Evolutionary conservation across 2,888 invertebrate species (phyloP), one percentile per base, ranked within the genome.

Genomic region (Sycophila texana): DNA sequence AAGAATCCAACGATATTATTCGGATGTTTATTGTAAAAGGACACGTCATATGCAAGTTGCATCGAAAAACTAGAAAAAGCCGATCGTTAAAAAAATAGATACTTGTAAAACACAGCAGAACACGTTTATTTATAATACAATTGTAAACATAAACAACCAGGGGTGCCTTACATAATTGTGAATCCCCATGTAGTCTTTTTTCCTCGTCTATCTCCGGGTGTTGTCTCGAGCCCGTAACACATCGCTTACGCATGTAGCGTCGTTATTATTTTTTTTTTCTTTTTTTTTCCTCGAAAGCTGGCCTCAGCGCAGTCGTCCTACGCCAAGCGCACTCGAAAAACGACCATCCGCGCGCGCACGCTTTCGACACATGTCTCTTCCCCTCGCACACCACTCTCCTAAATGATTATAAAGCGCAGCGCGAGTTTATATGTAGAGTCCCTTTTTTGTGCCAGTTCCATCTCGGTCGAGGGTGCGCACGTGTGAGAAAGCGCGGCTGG

Each of bases 361-460:
- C 30, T 67, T 73, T 55, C 30, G 61, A 67, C 67, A 51, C 77
- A 66, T 49, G 60, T 61, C 67, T 39, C 2, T 22, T 55, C 13
- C 26, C 55, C 53, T 61, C 30, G 4, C 66, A 14, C 18, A 4
- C 30, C 13, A 22, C 22, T 16, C 39, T 47, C 26, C 70, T 47
- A 55, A 76, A 51, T 49, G 71, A 77, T 77, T 77, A 71, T 65
- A 58, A 71, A 65, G 77, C 77, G 71, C 16, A 49, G 57, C 57
- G 67, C 51, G 22, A 65, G 57, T 71, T 55, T 60, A 58, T 51
- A 57, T 47, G 76, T 47, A 39, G 61, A 70, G 65, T 57, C 58
- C 47, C 53, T 18, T 68, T 60, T 51, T 60, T 68, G 14, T n/a
- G 14, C 16, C 26, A 0, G 18, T 10, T 14, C 18, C 51, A n/a